Conservation (phyloP, 2,797 vertebrate species). For the Chelonia mydas region DNA sequence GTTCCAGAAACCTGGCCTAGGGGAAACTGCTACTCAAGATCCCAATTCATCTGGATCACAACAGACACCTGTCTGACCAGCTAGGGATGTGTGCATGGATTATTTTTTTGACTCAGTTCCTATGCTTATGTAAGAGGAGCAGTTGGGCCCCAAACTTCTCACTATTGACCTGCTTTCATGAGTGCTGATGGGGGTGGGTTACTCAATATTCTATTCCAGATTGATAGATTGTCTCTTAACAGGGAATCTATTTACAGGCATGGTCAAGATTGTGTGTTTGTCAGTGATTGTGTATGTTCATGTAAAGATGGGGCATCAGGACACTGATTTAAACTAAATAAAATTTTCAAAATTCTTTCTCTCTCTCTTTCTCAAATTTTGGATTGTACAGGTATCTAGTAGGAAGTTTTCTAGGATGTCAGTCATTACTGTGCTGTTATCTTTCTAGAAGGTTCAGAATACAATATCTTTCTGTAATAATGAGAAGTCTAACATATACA, state of each 20-base stretch:
- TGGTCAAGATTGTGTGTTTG: neutral
- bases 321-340: neutral
- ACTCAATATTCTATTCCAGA: no score
- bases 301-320: neutral
- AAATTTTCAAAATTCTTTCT: neutral
- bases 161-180: neutral
- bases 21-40: neutral
- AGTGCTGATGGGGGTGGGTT: no score
- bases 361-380: constrained; percentile 22
- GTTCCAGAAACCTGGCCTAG: neutral
- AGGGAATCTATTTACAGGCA: neutral
- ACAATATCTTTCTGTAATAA: neutral
- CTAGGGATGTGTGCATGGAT: neutral
- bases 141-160: neutral
- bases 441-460: neutral
- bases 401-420: neutral
- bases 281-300: neutral
- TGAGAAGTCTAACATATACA: neutral
- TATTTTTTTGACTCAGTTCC: no score
- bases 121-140: no score
- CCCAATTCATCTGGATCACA: rapidly evolving
- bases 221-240: neutral
- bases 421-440: neutral
- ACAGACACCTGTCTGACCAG: neutral
- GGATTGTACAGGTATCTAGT: neutral